Evolutionary conservation across 2,113 vertebrate genomes (phyloP), one percentile per base, ranked within the genome.

Genomic region (Cynocephalus volans): DNA sequence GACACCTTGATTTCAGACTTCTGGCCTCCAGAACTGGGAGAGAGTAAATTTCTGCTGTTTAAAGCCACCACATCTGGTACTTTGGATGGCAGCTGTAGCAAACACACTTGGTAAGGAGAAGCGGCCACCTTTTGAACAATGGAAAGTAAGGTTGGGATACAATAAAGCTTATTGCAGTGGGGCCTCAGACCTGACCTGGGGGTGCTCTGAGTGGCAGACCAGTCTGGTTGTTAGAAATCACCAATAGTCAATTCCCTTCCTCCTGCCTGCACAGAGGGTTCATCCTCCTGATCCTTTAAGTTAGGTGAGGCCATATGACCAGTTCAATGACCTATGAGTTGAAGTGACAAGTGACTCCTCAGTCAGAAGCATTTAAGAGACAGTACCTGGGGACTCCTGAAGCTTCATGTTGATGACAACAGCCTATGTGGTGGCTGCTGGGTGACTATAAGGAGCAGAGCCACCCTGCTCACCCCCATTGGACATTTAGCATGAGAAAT

Each of bases 71-170:
- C 24, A 11, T 33, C 19, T n/a, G 21, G 33, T 0, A 18, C 19
- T 54, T 17, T 15, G 11, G 41, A 41, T 1, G 2, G 14, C 18
- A 3, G 26, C n/a, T 18, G 26, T n/a, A 6, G 23, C 14, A 19
- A 5, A 41, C 41, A 9, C 11, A 26, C 36, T 2, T 6, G 70
- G 26, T 17, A 33, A 82, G 50, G 36, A 64, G 23, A 60, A 31
- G 23, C 0, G 8, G 23, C 26, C 8, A 0, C 33, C 18, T n/a
- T 50, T 19, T n/a, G 52, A 77, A 13, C 4, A 33, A 24, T 3
- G 19, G 73, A 21, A 80, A 58, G 31, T 62, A n/a, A 73, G 65
- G 17, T 8, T 8, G 18, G 80, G 31, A 12, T 64, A 5, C 28
- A 26, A 45, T 8, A 65, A 56, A 36, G 45, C 31, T 23, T 1